These are phyloP conservation scores for Ceyx erithaca DNA, from an alignment of 2,797 vertebrate genomes.

Conservation along the genomic window DNA sequence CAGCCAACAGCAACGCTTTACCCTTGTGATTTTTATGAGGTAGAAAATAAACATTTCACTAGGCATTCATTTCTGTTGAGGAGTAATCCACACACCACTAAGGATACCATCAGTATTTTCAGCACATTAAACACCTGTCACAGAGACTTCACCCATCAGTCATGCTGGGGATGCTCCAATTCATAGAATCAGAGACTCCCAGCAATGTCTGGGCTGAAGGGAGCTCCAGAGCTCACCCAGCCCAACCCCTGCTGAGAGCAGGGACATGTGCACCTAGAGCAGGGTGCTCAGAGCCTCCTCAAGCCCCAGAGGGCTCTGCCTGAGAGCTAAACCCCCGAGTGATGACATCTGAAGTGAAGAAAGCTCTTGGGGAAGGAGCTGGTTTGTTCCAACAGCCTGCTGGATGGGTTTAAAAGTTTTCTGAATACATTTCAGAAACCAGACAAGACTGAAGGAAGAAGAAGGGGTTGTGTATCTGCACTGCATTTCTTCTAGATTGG, in stretches of 20 bases:
- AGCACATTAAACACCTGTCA: neutral
- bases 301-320: neutral
- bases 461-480: neutral
- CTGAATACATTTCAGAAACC: conserved; percentile 41
- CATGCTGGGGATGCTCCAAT: neutral
- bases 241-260: no score
- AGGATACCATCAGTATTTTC: neutral
- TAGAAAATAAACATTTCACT: conserved; percentile 31
- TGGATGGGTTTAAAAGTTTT: conserved; percentile 47
- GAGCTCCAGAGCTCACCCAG: no score
- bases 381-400: conserved; percentile 32
- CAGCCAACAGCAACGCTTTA: conserved; percentile 23
- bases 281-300: no score
- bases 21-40: conserved; percentile 28
- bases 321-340: neutral
- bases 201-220: no score
- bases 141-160: neutral
- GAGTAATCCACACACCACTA: neutral
- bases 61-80: neutral
- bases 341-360: neutral
- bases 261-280: no score
- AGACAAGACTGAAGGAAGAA: neutral
- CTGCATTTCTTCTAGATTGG: neutral
- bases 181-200: neutral
- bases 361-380: neutral